These are phyloP conservation scores for Rousettus madagascariensis DNA, from an alignment of 2,797 vertebrate genomes.

Conservation along the genomic window DNA sequence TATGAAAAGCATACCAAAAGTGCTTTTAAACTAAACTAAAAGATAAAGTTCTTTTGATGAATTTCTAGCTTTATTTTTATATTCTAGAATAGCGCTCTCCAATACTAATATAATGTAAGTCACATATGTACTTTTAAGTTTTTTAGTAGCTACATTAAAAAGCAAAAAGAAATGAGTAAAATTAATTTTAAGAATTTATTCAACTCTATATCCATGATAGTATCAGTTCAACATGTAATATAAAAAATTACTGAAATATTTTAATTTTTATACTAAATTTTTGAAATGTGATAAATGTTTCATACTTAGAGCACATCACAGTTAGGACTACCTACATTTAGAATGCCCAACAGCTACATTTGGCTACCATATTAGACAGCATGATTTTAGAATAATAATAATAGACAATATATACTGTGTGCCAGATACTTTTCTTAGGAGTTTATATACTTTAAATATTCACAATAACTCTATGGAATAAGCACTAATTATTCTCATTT, in stretches of 20 bases:
- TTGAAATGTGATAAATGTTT: not conserved
- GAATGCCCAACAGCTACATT: not conserved
- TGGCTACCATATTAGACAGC: not conserved
- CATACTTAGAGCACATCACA: not conserved
- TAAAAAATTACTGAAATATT: not conserved
- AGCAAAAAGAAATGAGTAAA: constrained; percentile 36
- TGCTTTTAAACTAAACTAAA: constrained; percentile 46
- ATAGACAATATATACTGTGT: not conserved
- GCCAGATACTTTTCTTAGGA: not conserved
- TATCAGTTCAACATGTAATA: not conserved
- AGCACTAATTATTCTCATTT: constrained; percentile 42
- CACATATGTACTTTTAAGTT: not conserved
- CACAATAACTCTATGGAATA: not conserved
- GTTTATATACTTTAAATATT: constrained; percentile 13
- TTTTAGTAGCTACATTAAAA: not conserved
- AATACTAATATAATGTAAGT: not conserved
- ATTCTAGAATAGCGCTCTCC: not conserved
- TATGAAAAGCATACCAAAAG: not conserved
- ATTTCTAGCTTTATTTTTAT: constrained; percentile 37
- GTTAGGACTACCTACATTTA: not conserved
- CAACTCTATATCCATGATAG: not conserved
- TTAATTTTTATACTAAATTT: constrained; percentile 40
- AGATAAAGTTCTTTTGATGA: not conserved
- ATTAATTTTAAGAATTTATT: not conserved
- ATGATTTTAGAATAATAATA: not conserved